Conservation (phyloP, 2,888 invertebrate genomes). For the Lysandra bellargus region DNA sequence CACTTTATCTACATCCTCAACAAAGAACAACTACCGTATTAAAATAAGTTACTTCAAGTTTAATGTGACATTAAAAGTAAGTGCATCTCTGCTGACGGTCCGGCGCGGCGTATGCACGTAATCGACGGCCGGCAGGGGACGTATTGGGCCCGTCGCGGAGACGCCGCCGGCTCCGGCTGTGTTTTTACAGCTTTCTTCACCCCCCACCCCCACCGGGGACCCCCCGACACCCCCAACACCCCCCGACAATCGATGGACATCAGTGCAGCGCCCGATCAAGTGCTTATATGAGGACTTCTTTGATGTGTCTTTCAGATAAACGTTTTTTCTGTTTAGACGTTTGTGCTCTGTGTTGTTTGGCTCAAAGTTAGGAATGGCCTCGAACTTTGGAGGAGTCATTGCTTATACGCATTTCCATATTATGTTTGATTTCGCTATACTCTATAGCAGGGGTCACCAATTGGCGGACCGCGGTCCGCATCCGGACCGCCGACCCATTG, state of each 20-base stretch:
- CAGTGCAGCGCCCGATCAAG: constrained; percentile 73
- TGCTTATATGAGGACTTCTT: constrained; percentile 76
- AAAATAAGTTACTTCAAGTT: neutral
- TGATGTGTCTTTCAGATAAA: constrained; percentile 60
- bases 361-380: neutral
- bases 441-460: no score
- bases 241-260: constrained; percentile 74
- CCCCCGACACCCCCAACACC: constrained; percentile 44
- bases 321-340: constrained; percentile 19
- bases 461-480: no score
- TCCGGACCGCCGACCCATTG: no score
- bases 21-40: neutral
- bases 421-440: no score
- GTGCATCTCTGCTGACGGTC: constrained; percentile 51
- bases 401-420: neutral
- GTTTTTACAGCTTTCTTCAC: constrained; percentile 59
- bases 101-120: constrained; percentile 62
- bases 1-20: no score
- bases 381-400: neutral
- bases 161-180: constrained; percentile 63
- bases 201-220: constrained; percentile 41
- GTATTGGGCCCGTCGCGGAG: constrained; percentile 77
- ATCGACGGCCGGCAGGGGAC: constrained; percentile 77
- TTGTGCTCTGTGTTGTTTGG: neutral
- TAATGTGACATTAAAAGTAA: neutral